Evolutionary conservation across 2,888 invertebrate species (phyloP), one percentile per base, ranked within the genome.

Genomic region (Platycheirus albimanus): DNA sequence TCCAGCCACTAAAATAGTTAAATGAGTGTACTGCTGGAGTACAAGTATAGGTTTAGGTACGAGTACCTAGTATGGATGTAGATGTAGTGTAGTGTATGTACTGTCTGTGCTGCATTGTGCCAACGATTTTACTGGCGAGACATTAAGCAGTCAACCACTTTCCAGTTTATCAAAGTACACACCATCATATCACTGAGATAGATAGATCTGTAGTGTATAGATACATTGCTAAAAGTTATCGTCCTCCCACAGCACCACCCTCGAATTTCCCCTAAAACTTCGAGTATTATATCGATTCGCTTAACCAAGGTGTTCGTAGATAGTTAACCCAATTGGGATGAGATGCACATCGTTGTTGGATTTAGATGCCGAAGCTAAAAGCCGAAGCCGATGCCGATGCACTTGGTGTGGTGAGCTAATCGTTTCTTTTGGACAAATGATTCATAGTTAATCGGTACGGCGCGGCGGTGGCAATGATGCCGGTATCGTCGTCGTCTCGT

Each of bases 381-480:
- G n/a, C n/a, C n/a, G n/a, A n/a, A n/a, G n/a, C n/a, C n/a, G n/a
- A n/a, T n/a, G n/a, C n/a, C n/a, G n/a, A 75, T 80, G 81, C 81
- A 72, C 77, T 83, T 83, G 78, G 83, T 69, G 69, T 76, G 58
- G 71, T 78, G 78, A 69, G 83, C 77, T 83, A 83, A 83, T 83
- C 83, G 83, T 83, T 83, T 72, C 81, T 78, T 78, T 83, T 77
- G 83, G 77, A 83, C 77, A 83, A 77, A 83, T 83, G 72, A 83
- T 64, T 83, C 78, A 78, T 72, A 83, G 67, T 78, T 83, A 78
- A 83, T 77, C 81, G 81, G 36, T n/a, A n/a, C 58, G 51, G 11
- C 49, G 56, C 15, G 51, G 19, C 8, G 13, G 49, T 13, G 24
- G 24, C 11, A n/a, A 13, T 8, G 24, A 28, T 15, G 28, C 1